Base-by-base conservation (phyloP, 2,888 invertebrate species). In the Campoletis raptor region DNA sequence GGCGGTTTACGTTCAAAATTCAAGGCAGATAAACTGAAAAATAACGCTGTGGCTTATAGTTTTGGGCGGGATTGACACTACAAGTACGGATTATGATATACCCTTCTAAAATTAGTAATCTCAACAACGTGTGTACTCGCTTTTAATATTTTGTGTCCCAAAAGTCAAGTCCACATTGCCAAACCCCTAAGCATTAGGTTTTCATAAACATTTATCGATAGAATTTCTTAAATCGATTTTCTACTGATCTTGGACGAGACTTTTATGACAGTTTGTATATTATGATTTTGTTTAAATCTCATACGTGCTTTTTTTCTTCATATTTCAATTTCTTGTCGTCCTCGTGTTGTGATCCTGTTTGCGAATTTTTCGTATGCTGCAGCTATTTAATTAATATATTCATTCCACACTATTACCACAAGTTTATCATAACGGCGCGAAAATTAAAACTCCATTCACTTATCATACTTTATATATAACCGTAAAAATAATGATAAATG, bases 21-120 rank as follows among this genome's bases (percentile, higher is more conserved):
- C 85, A 77, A 86, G 67, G 80, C 70, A 80, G 74, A 70, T 57
- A 2, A 80, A 80, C 36, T 61, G 45, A 80, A 80, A 37, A 72
- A 67, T 21, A 70, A 80, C 69, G 81, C 42, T 66, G 72, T 82
- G 83, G 64, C 76, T 78, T 74, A 72, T 61, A 24, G 24, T 37
- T 86, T 83, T 73, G 85, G 88, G 87, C 89, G 89, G 89, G 85
- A 89, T 88, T 90, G 83, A 88, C 79, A 81, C 90, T 91, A 91
- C 89, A 82, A 87, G 88, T 90, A 90, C 86, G 88, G 87, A 89
- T 90, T 90, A 91, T 85, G 89, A 83, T 89, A 90, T 89, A 77
- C 86, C 81, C 77, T 86, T 87, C 88, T 90, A 91, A 90, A 78
- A 78, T 89, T 90, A 91, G 88, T 89, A 89, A 88, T 89, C 83